Evolutionary conservation across 2,113 vertebrate genomes (phyloP).

Genomic region (Aythya baeri): DNA sequence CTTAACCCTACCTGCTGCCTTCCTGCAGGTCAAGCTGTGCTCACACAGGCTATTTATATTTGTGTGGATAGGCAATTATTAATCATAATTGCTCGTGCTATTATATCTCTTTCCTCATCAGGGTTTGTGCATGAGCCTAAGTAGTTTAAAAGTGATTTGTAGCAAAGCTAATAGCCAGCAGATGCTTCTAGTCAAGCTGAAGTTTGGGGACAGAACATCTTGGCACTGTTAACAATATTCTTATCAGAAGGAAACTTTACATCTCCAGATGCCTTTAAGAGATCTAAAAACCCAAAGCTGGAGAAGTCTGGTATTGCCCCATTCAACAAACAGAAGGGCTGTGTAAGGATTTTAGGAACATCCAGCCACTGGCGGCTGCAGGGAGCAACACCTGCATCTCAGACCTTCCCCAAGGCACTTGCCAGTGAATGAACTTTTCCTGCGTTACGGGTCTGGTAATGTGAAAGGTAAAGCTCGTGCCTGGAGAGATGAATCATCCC

Average conservation of each 20-base stretch:
- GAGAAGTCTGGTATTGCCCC: not conserved
- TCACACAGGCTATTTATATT: not conserved
- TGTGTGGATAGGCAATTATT: not conserved
- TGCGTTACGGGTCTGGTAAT: accelerated
- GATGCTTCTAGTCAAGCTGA: not conserved
- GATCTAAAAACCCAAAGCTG: not conserved
- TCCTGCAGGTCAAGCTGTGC: not conserved
- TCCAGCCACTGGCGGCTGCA: not conserved
- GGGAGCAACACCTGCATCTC: not conserved
- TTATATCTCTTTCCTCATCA: not conserved
- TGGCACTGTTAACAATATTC: not conserved
- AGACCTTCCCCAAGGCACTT: not conserved
- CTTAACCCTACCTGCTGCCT: not conserved
- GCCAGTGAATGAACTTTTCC: not conserved
- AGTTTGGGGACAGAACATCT: not conserved
- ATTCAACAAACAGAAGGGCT: not conserved
- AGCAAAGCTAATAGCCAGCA: not conserved
- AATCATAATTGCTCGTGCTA: not conserved
- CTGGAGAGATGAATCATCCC: not conserved
- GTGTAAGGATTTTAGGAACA: accelerated
- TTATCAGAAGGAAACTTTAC: not conserved
- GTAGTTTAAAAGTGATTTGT: not conserved
- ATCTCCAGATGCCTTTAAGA: not conserved
- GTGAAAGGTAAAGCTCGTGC: not conserved
- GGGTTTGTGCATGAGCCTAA: not conserved